A percentile compares a stretch with the other conserved stretches of the same genome.
These are phyloP conservation scores for Mellilla xanthometata DNA, from an alignment of 2,888 invertebrate genomes.

Conservation along the genomic window DNA sequence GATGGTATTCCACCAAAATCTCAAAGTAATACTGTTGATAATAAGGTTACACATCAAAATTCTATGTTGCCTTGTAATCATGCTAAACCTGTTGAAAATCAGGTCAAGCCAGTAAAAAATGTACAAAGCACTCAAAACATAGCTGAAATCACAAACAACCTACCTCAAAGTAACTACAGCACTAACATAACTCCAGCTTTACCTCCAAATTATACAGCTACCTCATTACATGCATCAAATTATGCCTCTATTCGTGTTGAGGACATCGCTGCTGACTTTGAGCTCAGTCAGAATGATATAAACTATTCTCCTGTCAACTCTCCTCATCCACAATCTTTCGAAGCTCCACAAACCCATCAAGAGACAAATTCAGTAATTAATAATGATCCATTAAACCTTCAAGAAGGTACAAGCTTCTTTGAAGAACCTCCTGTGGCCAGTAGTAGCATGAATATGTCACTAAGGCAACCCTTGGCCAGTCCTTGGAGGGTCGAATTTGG, in stretches of 20 bases:
- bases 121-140: constrained; percentile 8
- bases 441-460: constrained; percentile 68
- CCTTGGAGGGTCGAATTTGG: constrained; percentile 76
- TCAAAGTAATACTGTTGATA: too few relatives aligned
- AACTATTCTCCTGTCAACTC: constrained; percentile 70
- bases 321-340: constrained; percentile 36
- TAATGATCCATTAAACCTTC: constrained; percentile 61
- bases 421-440: constrained; percentile 70
- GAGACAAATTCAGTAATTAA: constrained; percentile 27
- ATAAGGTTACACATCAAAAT: too few relatives aligned
- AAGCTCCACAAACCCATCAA: constrained; percentile 7
- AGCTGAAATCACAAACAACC: background rate
- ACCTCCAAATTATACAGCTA: constrained; percentile 20
- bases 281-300: constrained; percentile 48
- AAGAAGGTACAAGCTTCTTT: constrained; percentile 65
- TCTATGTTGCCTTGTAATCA: background rate
- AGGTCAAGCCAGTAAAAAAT: constrained; percentile 6
- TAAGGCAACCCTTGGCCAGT: constrained; percentile 60
- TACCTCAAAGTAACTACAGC: constrained; percentile 10
- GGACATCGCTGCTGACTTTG: constrained; percentile 68
- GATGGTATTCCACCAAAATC: too few relatives aligned
- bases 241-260: constrained; percentile 60
- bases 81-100: constrained; percentile 20
- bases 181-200: constrained; percentile 9
- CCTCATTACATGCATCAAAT: constrained; percentile 34